Evolutionary conservation across 2,888 invertebrate genomes (phyloP), one percentile per base, ranked within the genome.

Genomic region (Mechanitis messenoides): DNA sequence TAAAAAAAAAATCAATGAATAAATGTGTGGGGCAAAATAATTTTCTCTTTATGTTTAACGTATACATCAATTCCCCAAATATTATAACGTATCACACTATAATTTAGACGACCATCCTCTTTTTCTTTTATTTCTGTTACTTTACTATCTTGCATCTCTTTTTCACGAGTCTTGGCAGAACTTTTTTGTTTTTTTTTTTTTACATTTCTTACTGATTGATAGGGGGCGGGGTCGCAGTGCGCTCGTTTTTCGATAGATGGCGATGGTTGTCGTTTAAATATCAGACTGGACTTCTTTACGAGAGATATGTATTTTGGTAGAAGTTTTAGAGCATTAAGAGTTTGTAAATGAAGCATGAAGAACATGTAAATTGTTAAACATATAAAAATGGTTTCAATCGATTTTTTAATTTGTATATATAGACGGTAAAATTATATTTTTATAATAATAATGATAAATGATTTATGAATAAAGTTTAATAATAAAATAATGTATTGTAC

Each of bases 71-170:
- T 74, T 20, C 72, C 73, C 77, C 76, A 75, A 83, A 81, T 84
- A 82, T 84, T 81, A 83, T 82, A 84, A 84, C 80, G 81, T 84
- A 82, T 83, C 82, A 81, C 81, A 83, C 78, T 83, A 84, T 85
- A 84, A 85, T 84, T 84, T 82, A 83, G 85, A 80, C 83, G 77
- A 81, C 80, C 78, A 68, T 62, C 62, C 62, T 56, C 6, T 78
- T 72, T 72, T 78, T 50, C 68, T n/a, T 46, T 56, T 69, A 9
- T 53, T 45, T 38, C 38, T 5, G 7, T 2, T 35, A 31, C 4
- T n/a, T 20, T 53, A 6, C 5, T 35, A 74, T 79, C 66, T 74
- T 68, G 20, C 60, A 20, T 84, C 79, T 64, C 74, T 59, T 71
- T 77, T 72, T 69, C 59, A 56, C 63, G 63, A 64, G 67, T 65